phyloP scores from a whole-genome alignment of 2,113 vertebrate species.

The Piaya cayana region DNA sequence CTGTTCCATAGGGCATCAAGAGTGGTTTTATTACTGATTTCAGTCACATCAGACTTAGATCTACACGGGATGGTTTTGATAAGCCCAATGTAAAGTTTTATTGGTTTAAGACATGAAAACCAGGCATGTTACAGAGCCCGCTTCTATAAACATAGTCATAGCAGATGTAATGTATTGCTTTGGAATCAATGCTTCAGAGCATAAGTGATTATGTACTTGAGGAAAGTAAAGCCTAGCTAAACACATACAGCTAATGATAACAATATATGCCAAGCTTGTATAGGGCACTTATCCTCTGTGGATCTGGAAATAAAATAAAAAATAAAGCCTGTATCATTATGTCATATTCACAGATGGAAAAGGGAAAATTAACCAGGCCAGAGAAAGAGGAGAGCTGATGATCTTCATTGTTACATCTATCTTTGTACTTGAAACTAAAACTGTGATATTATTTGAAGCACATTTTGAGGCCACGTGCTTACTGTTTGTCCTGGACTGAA shows the following conservation, averaged over 20 bases:
- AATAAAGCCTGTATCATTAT: neutral
- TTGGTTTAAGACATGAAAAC: constrained; percentile 60
- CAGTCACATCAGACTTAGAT: constrained; percentile 41
- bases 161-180: neutral
- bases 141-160: constrained; percentile 34
- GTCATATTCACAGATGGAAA: neutral
- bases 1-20: constrained; percentile 21
- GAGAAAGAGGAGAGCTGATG: neutral
- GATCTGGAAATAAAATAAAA: constrained; percentile 1
- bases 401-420: neutral
- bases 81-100: constrained; percentile 48
- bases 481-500: constrained; percentile 16
- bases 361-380: neutral
- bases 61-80: constrained; percentile 57
- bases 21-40: constrained; percentile 49
- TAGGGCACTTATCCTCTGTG: neutral
- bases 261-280: neutral
- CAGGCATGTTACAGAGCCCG: neutral
- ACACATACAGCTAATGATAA: neutral
- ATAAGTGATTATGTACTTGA: neutral
- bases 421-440: neutral
- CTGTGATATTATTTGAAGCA: constrained; percentile 23
- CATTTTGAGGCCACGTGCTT: neutral
- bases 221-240: constrained; percentile 25
- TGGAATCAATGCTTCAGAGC: neutral